These are phyloP conservation scores for Patiria pectinifera DNA, from an alignment of 53 echinoderm and acorn worm species.

Conservation along the genomic window DNA sequence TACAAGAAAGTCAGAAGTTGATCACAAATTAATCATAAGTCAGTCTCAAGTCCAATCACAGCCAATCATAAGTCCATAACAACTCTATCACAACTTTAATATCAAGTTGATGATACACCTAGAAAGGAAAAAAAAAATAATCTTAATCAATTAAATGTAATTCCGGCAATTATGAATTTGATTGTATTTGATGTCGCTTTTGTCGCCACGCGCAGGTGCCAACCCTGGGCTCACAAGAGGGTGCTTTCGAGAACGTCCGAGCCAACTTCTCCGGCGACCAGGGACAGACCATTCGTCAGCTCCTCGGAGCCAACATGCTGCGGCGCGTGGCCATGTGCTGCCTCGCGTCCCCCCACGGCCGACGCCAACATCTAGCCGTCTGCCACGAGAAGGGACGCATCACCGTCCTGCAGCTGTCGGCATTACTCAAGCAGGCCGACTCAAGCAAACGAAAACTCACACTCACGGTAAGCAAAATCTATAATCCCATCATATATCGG, in stretches of 20 bases:
- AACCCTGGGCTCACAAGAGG: constrained; percentile 96
- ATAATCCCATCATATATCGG: not conserved
- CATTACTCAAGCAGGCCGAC: constrained; percentile 93
- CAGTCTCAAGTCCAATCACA: no score
- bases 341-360: constrained; percentile 89
- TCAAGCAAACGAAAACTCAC: constrained; percentile 97
- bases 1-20: no score
- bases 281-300: constrained; percentile 96
- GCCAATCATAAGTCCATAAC: no score
- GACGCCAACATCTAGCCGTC: constrained; percentile 95
- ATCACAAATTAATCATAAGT: no score
- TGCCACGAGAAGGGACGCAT: constrained; percentile 99
- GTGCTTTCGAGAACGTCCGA: constrained; percentile 97
- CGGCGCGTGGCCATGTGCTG: constrained; percentile 98
- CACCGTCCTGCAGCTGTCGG: constrained; percentile 94
- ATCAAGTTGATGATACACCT: no score
- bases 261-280: constrained; percentile 99
- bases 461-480: constrained; percentile 75
- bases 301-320: constrained; percentile 96
- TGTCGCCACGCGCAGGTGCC: constrained; percentile 73
- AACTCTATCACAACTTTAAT: no score
- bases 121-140: no score
- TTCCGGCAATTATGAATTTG: no score
- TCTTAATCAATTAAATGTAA: no score
- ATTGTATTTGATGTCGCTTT: not conserved